These are phyloP conservation scores for Prosopocoilus inquinatus DNA, from an alignment of 2,888 invertebrate genomes.

Conservation along the genomic window DNA sequence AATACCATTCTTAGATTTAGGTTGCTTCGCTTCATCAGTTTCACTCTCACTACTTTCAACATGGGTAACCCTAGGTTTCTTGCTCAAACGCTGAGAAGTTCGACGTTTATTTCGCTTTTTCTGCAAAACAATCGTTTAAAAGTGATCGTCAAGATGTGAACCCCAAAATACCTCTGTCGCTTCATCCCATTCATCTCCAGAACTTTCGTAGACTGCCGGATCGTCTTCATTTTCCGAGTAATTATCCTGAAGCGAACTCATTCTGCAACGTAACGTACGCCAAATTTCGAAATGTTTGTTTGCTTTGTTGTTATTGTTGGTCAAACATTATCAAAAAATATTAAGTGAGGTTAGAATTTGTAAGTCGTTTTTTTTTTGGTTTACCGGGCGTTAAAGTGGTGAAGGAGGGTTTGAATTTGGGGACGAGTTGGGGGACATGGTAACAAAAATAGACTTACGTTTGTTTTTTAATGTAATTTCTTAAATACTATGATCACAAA, in stretches of 20 bases:
- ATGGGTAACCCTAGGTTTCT: slow-evolving; percentile 38
- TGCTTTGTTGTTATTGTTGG: too few species aligned
- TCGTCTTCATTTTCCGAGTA: slow-evolving; percentile 47
- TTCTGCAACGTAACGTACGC: slow-evolving; percentile 5
- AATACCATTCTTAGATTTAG: slow-evolving; percentile 28
- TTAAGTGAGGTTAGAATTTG: too few species aligned
- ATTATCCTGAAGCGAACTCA: slow-evolving; percentile 18
- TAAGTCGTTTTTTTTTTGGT: too few species aligned
- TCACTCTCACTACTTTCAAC: slow-evolving; percentile 31
- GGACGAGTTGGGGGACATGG: too few species aligned
- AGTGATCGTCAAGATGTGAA: background rate
- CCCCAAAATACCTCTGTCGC: slow-evolving; percentile 29
- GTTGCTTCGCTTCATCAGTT: slow-evolving; percentile 26
- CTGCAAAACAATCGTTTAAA: slow-evolving; percentile 21
- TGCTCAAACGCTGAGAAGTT: slow-evolving; percentile 38
- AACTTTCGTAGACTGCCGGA: slow-evolving; percentile 45
- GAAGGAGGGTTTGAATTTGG: too few species aligned
- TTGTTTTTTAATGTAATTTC: too few species aligned
- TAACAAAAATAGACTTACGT: too few species aligned
- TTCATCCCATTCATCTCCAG: slow-evolving; percentile 44
- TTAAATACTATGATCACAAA: too few species aligned
- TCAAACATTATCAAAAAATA: too few species aligned
- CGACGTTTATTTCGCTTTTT: slow-evolving; percentile 37
- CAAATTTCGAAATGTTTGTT: too few species aligned
- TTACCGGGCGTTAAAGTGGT: too few species aligned